A percentile compares a stretch with the other conserved stretches of the same genome.
Evolutionary conservation across 2,888 invertebrate species (phyloP).

Genomic region (Leptura quadrifasciata): DNA sequence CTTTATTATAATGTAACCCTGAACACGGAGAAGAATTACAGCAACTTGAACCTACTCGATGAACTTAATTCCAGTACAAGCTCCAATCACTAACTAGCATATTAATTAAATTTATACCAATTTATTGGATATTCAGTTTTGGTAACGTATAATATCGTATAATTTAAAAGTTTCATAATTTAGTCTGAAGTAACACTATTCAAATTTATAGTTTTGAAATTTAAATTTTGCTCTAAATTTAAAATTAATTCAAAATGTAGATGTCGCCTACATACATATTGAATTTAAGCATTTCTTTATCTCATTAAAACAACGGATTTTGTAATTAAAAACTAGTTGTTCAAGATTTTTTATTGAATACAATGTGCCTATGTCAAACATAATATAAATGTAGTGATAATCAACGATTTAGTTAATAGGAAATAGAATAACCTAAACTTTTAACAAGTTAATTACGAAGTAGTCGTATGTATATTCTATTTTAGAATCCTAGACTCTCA

Average conservation of each 20-base stretch:
- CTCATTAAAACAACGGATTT: too few relatives aligned
- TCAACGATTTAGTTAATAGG: too few relatives aligned
- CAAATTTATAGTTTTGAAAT: slow-evolving; percentile 18
- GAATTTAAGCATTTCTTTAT: too few relatives aligned
- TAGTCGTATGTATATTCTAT: too few relatives aligned
- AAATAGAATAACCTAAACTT: too few relatives aligned
- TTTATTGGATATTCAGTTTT: neutral
- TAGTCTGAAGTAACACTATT: neutral
- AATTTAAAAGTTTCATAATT: slow-evolving; percentile 7
- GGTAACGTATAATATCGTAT: neutral
- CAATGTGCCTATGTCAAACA: too few relatives aligned
- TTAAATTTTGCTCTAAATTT: neutral
- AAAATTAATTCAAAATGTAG: neutral
- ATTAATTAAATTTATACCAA: slow-evolving; percentile 1
- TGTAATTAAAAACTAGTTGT: too few relatives aligned
- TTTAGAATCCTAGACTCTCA: too few relatives aligned
- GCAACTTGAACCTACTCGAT: neutral
- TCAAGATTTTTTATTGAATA: too few relatives aligned
- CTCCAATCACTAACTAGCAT: neutral
- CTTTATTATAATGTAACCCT: neutral
- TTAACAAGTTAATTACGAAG: too few relatives aligned
- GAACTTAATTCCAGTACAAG: neutral
- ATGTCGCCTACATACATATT: neutral
- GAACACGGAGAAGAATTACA: neutral
- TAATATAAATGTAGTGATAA: too few relatives aligned